These are phyloP conservation scores for Pandion haliaetus DNA, from an alignment of 2,113 vertebrate genomes.

Conservation along the genomic window DNA sequence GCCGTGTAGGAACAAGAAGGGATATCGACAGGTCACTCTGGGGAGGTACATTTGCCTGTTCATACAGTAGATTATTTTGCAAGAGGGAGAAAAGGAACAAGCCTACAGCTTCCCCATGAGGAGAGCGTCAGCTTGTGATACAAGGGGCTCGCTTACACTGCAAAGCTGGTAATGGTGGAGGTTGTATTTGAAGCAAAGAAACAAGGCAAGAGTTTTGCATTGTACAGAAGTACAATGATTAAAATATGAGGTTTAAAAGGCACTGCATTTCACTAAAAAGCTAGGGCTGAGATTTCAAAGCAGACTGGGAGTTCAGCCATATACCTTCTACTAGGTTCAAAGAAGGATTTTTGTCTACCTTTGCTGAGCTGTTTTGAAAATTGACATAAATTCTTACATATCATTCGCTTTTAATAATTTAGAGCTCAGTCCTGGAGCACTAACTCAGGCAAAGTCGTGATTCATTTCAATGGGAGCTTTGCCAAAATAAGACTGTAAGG, in stretches of 20 bases:
- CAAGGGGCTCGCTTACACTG: background rate
- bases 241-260: conserved; percentile 37
- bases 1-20: background rate
- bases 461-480: background rate
- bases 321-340: background rate
- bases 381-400: background rate
- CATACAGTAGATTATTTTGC: background rate
- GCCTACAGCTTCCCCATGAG: background rate
- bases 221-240: background rate
- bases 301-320: background rate
- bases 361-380: background rate
- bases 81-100: background rate
- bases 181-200: background rate
- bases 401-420: background rate
- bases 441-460: background rate
- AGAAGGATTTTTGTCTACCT: background rate
- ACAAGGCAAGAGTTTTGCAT: background rate
- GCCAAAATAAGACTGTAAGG: background rate
- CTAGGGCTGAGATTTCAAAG: background rate
- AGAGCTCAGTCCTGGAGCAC: background rate
- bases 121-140: background rate
- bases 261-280: background rate
- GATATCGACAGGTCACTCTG: background rate
- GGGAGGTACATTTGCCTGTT: background rate
- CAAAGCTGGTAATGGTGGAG: background rate